A percentile compares a stretch with the other conserved stretches of the same genome.
Evolutionary conservation across 2,888 invertebrate species (phyloP).

Genomic region (Ochropleura leucogaster): DNA sequence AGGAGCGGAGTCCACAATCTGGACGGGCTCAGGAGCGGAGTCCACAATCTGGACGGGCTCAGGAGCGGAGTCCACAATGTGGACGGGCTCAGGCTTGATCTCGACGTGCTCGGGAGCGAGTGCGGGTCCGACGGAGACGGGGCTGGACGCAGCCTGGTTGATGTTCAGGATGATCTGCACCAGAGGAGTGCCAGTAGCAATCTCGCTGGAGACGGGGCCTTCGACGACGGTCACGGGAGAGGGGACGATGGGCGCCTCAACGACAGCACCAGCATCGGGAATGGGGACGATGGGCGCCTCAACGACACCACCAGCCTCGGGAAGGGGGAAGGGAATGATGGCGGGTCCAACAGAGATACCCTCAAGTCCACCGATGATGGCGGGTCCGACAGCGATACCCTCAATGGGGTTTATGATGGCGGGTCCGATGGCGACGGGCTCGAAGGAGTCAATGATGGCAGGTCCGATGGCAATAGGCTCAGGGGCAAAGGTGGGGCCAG

Average conservation of each 20-base stretch:
- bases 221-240: constrained; percentile 41
- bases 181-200: constrained; percentile 60
- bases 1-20: constrained; percentile 38
- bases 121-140: constrained; percentile 46
- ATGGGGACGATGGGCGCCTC: too few species aligned
- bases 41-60: constrained; percentile 36
- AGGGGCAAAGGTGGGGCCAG: constrained; percentile 49
- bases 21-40: constrained; percentile 17
- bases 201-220: constrained; percentile 6
- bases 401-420: constrained; percentile 67
- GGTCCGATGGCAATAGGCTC: constrained; percentile 44
- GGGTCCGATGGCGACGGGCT: constrained; percentile 52
- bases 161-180: constrained; percentile 73
- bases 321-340: constrained; percentile 61
- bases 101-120: constrained; percentile 9
- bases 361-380: constrained; percentile 48
- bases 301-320: too few species aligned
- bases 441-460: constrained; percentile 32
- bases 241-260: constrained; percentile 30
- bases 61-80: constrained; percentile 36
- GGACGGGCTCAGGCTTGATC: constrained; percentile 38
- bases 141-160: constrained; percentile 46
- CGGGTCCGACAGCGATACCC: constrained; percentile 64
- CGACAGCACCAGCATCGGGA: constrained; percentile 42
- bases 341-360: constrained; percentile 59